These are phyloP conservation scores for Syngnathoides biaculeatus DNA, from an alignment of 2,113 vertebrate genomes.

Conservation along the genomic window DNA sequence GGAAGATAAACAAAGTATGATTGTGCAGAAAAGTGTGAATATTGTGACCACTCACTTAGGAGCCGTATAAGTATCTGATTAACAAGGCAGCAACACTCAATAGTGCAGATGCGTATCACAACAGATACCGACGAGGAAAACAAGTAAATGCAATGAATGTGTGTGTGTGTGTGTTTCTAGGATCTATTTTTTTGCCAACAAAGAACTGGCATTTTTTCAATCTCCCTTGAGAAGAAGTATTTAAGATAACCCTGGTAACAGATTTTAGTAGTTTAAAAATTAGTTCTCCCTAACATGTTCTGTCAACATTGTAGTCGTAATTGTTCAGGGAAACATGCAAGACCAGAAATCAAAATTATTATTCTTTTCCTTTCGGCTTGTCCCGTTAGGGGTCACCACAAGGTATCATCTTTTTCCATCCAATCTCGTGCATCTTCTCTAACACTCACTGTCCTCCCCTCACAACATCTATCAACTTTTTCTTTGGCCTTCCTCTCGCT, in stretches of 20 bases:
- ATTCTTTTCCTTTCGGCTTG: too few species aligned
- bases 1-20: neutral
- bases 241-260: conserved; percentile 2
- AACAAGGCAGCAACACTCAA: neutral
- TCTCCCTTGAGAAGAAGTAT: neutral
- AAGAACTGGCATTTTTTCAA: neutral
- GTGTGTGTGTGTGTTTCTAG: neutral
- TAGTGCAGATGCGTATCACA: neutral
- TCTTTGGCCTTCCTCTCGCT: too few species aligned
- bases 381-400: too few species aligned
- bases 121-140: conserved; percentile 11
- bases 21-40: neutral
- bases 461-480: too few species aligned
- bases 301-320: too few species aligned
- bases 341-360: neutral
- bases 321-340: too few species aligned
- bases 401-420: too few species aligned
- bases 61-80: neutral
- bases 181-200: conserved; percentile 15
- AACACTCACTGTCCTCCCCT: too few species aligned
- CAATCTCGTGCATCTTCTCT: too few species aligned
- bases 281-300: neutral
- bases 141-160: conserved; percentile 11
- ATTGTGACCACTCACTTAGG: neutral
- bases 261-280: neutral